These are phyloP conservation scores for Axis porcinus DNA, from an alignment of 2,113 vertebrate species.

Conservation along the genomic window DNA sequence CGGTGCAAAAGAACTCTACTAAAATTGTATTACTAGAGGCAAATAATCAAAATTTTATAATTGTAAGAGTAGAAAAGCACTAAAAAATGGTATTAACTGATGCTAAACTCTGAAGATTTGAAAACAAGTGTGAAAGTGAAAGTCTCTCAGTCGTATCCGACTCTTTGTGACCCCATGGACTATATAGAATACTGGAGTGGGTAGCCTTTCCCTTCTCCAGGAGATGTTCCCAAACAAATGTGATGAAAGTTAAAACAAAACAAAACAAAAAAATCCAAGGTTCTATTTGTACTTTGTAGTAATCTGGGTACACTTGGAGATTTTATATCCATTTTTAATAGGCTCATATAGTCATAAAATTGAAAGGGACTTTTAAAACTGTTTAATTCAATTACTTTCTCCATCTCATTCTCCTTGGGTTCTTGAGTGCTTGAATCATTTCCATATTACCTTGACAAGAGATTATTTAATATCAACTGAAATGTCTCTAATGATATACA, in stretches of 20 bases:
- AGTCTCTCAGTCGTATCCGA: fast-evolving
- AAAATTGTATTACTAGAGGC: background rate
- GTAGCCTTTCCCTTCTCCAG: background rate
- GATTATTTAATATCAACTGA: background rate
- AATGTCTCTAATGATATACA: background rate
- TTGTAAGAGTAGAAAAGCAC: background rate
- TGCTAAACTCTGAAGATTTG: background rate
- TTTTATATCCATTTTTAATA: background rate
- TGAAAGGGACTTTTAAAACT: background rate
- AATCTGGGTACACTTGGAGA: background rate
- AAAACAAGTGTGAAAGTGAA: background rate
- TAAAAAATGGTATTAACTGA: background rate
- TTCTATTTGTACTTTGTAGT: background rate
- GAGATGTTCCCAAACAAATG: background rate
- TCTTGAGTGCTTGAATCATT: background rate
- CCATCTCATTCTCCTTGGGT: background rate
- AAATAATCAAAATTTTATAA: conserved; percentile 22
- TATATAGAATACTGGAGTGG: background rate
- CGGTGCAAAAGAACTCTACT: background rate
- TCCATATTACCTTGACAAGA: background rate
- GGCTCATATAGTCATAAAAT: background rate
- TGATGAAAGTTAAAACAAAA: background rate
- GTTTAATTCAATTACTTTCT: background rate
- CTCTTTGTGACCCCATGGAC: background rate
- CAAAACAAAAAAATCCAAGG: background rate